phyloP scores from a whole-genome alignment of 2,113 vertebrate genomes.

The Vidua chalybeata region DNA sequence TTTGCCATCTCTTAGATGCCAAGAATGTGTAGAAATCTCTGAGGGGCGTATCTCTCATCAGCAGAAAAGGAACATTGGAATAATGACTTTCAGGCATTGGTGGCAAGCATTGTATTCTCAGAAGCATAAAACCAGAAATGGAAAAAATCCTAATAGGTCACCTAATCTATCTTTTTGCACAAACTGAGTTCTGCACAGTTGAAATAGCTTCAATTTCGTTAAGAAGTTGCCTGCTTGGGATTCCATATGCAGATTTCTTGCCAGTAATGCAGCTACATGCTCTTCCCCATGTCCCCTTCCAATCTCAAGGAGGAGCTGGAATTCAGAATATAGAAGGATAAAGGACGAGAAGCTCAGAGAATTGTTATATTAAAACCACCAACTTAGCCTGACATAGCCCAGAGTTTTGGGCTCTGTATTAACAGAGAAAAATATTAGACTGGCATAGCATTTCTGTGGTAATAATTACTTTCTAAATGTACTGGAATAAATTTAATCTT shows the following conservation, averaged over 20 bases:
- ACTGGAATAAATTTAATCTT: constrained; percentile 19
- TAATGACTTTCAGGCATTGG: constrained; percentile 66
- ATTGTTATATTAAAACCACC: not conserved
- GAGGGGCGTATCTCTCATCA: constrained; percentile 52
- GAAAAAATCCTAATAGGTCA: constrained; percentile 54
- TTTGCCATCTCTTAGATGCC: constrained; percentile 55
- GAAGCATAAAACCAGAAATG: constrained; percentile 56
- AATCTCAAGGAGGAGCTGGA: not conserved
- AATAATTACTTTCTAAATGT: constrained; percentile 45
- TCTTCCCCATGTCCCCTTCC: not conserved
- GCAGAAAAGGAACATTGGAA: constrained; percentile 39
- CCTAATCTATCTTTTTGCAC: constrained; percentile 36
- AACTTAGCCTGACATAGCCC: not conserved
- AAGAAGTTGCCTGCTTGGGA: constrained; percentile 7
- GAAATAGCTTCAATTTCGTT: not conserved
- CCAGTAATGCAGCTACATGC: not conserved
- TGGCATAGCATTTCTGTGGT: not conserved
- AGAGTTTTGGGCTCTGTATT: not conserved
- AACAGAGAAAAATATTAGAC: constrained; percentile 1
- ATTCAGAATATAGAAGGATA: not conserved
- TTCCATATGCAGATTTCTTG: not conserved
- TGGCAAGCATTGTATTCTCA: constrained; percentile 59
- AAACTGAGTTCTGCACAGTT: not conserved
- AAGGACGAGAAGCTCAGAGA: not conserved
- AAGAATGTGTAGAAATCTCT: constrained; percentile 33